These are phyloP conservation scores for Crypturellus tataupa DNA, from an alignment of 2,797 vertebrate species.

Conservation along the genomic window DNA sequence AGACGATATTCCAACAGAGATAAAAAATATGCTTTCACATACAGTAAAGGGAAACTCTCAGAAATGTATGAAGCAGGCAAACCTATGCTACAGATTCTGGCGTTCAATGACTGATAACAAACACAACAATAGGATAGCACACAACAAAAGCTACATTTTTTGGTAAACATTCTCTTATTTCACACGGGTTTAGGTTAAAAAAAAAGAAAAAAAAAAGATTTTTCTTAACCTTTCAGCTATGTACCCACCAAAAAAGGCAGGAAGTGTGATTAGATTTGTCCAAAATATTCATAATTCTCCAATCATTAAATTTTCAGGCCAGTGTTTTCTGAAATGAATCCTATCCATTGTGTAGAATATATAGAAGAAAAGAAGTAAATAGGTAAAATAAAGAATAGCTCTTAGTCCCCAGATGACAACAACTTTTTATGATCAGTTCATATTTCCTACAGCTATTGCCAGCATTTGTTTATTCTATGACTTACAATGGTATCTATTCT, in stretches of 20 bases:
- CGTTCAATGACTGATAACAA: background rate
- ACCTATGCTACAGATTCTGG: background rate
- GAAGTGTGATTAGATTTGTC: background rate
- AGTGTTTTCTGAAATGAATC: background rate
- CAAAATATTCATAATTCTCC: background rate
- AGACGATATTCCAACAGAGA: background rate
- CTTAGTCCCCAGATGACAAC: background rate
- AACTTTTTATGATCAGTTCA: background rate
- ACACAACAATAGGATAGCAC: background rate
- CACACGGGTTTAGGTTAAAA: accelerated
- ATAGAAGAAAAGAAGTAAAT: background rate
- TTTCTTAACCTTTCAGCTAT: background rate
- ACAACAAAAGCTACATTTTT: background rate
- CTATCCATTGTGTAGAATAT: background rate
- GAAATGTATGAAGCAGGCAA: background rate
- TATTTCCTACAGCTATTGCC: background rate
- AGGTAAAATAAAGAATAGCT: background rate
- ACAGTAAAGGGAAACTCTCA: accelerated
- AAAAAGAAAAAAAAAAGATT: accelerated
- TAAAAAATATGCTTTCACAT: background rate
- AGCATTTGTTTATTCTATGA: background rate
- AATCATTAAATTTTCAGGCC: background rate
- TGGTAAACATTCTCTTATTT: background rate
- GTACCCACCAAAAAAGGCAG: background rate
- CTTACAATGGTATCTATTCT: background rate